Evolutionary conservation across 2,797 vertebrate species (phyloP).

Genomic region (Mormyrops boulengeri): DNA sequence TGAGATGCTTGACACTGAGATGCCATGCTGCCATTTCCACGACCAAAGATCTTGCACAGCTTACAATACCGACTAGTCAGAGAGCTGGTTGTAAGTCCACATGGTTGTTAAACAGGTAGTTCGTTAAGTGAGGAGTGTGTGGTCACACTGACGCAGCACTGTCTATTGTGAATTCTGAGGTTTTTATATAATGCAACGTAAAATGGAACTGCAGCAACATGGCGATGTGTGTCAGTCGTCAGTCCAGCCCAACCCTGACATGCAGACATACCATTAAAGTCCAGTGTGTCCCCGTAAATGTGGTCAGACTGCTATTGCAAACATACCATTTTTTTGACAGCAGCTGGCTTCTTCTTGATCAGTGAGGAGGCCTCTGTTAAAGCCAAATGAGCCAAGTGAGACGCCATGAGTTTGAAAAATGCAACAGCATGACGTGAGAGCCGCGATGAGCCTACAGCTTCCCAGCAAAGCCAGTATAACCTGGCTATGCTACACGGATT

Average conservation of each 20-base stretch:
- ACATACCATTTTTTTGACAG: constrained; percentile 80
- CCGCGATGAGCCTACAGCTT: background rate
- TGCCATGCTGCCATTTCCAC: background rate
- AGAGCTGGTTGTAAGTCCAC: background rate
- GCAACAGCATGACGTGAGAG: background rate
- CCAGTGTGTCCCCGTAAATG: background rate
- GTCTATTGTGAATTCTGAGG: background rate
- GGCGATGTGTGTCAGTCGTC: background rate
- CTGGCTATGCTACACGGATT: background rate
- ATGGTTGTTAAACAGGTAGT: background rate
- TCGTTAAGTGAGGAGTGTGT: background rate
- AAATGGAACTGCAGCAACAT: background rate
- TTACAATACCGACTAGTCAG: background rate
- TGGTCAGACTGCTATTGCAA: background rate
- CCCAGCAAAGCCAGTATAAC: background rate
- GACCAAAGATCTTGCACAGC: background rate
- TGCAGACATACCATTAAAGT: background rate
- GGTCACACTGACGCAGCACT: background rate
- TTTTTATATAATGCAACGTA: background rate
- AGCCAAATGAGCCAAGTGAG: background rate
- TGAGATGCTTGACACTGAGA: background rate
- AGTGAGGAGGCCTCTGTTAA: constrained; percentile 72
- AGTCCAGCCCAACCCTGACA: background rate
- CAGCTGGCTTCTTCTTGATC: constrained; percentile 82
- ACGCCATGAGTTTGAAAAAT: background rate